These are phyloP conservation scores for Fulica atra DNA, from an alignment of 2,113 vertebrate genomes.

Conservation along the genomic window DNA sequence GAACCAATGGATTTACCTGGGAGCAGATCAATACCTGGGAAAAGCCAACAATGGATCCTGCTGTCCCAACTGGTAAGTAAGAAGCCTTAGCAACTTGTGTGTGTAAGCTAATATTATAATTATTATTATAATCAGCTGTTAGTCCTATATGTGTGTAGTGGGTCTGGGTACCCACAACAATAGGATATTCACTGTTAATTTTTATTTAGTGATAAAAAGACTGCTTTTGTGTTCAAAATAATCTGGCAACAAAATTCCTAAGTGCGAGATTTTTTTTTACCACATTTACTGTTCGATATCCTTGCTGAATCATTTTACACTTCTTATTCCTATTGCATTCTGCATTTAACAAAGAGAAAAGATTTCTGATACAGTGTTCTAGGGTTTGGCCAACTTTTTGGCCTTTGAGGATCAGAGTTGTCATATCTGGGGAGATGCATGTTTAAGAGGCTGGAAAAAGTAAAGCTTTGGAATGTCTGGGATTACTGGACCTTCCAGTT, in stretches of 20 bases:
- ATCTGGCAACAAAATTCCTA: not conserved
- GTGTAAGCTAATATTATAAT: too few relatives aligned
- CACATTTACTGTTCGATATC: not conserved
- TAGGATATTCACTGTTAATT: not conserved
- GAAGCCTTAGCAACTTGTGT: not conserved
- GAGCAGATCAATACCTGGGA: slow-evolving; percentile 98
- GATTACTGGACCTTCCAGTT: not conserved
- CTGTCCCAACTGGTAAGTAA: slow-evolving; percentile 88
- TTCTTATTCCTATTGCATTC: not conserved
- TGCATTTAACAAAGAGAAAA: not conserved
- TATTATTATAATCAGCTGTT: not conserved
- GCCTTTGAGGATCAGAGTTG: not conserved
- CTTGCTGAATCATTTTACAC: not conserved
- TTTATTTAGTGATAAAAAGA: not conserved
- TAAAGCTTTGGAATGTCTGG: not conserved
- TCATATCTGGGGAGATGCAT: not conserved
- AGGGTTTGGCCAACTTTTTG: not conserved
- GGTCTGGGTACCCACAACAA: not conserved
- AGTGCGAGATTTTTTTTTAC: not conserved
- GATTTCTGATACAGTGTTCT: not conserved
- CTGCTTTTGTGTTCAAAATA: not conserved
- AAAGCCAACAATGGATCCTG: slow-evolving; percentile 89
- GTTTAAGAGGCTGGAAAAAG: not conserved
- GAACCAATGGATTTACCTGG: slow-evolving; percentile 96
- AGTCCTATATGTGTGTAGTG: accelerated